Base-by-base conservation (phyloP, 1,140 invertebrate species). In the Chelonus insularis region DNA sequence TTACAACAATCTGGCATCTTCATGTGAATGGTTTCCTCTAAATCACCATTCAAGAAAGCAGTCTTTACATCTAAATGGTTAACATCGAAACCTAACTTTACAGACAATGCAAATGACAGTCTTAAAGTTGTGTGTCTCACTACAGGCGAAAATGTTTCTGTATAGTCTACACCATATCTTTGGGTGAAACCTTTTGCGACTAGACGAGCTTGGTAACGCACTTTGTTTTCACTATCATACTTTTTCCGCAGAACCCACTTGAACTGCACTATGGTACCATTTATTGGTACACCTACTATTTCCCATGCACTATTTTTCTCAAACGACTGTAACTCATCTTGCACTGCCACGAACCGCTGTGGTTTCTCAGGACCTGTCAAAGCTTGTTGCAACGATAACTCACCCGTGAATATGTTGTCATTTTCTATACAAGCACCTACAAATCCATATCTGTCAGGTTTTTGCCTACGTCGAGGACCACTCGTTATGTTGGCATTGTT, bases 161-260 rank as follows among this genome's bases (percentile, higher is more conserved):
- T 47, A 51, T 71, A 79, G 47, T 80, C 78, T 5, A 78, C 63
- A 4, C 79, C 79, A 2, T 70, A 21, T 23, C 52, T 60, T 64
- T 81, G 78, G 4, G 32, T 50, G 60, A 68, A 82, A 5, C 79
- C 80, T 68, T 72, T 72, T 4, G 68, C 71, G 0, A 83, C 77
- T 21, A 81, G 67, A 23, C 79, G 36, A 4, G 72, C 71, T 63
- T 75, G 76, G 25, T 59, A 55, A 12, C 60, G 14, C n/a, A 32
- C 21, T 11, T 55, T 25, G n/a, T 54, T 47, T 2, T 51, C 63
- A 23, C 55, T 7, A n/a, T 59, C 56, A n/a, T 32, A n/a, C 36
- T 63, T 63, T 12, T 58, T 39, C 29, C 57, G 43, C 12, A 29
- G 45, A 1, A 60, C 54, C 63, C 59, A 67, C 23, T 62, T 62